Evolutionary conservation across 2,113 vertebrate species (phyloP).

Genomic region (Upupa epops): DNA sequence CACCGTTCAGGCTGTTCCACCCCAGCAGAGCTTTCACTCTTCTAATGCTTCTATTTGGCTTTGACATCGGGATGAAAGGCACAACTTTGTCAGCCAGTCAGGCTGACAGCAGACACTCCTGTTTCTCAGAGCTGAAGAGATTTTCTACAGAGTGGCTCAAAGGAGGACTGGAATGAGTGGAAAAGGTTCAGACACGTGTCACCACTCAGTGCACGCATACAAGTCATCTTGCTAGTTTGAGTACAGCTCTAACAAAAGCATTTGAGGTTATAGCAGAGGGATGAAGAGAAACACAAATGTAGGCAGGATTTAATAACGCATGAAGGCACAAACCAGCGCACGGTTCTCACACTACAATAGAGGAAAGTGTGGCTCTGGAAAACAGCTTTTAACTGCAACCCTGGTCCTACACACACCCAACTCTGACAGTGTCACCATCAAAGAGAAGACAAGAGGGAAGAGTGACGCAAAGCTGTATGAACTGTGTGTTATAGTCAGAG

Average conservation of each 20-base stretch:
- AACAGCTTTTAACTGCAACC: neutral
- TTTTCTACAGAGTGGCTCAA: neutral
- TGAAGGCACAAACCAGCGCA: neutral
- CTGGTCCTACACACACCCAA: neutral
- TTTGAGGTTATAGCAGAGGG: neutral
- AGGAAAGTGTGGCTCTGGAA: neutral
- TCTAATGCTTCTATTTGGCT: neutral
- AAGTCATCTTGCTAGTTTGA: neutral
- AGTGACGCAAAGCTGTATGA: accelerated
- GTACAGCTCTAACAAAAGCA: neutral
- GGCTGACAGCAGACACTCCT: neutral
- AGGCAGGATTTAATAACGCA: neutral
- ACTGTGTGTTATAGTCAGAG: accelerated
- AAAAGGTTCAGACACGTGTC: neutral
- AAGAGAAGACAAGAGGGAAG: neutral
- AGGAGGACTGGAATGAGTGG: neutral
- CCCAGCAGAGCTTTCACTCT: neutral
- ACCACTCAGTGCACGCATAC: neutral
- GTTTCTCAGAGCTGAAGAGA: neutral
- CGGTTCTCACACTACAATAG: accelerated
- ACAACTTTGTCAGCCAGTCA: neutral
- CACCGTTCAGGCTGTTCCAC: neutral
- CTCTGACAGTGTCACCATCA: neutral
- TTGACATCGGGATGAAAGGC: neutral
- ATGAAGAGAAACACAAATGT: neutral